Evolutionary conservation across 23 tunicate genomes (phyloP).

Genomic region (Trididemnum miniatum): DNA sequence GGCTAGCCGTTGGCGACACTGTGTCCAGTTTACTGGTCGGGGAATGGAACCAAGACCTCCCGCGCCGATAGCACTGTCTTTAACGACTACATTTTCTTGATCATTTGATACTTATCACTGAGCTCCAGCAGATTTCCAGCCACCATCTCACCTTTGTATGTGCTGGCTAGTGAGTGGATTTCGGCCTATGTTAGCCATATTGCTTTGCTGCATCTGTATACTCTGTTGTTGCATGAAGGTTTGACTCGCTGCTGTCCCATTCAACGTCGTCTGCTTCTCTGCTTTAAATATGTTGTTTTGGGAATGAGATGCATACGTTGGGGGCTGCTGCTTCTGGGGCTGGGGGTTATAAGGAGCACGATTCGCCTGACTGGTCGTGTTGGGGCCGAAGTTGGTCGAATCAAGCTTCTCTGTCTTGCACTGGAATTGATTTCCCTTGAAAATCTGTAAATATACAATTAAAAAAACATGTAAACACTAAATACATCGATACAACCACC

Average conservation of each 20-base stretch:
- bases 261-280: constrained; percentile 16
- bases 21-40: too few relatives aligned
- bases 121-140: too few relatives aligned
- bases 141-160: constrained; percentile 39
- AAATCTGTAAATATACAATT: background rate
- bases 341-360: constrained; percentile 20
- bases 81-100: too few relatives aligned
- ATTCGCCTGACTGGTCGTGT: background rate
- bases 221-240: constrained; percentile 33
- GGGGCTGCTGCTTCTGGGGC: constrained; percentile 12
- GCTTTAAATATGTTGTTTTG: constrained; percentile 2
- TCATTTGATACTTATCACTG: too few relatives aligned
- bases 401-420: constrained; percentile 69
- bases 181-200: background rate
- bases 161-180: constrained; percentile 56
- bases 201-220: constrained; percentile 31
- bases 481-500: too few relatives aligned
- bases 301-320: background rate
- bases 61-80: too few relatives aligned
- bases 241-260: constrained; percentile 10
- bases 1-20: too few relatives aligned
- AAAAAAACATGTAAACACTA: too few relatives aligned
- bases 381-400: constrained; percentile 6
- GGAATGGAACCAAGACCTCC: too few relatives aligned
- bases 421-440: constrained; percentile 11